Percentiles rank a stretch among this genome's conserved stretches.
These are phyloP conservation scores for Channa argus DNA, from an alignment of 2,113 vertebrate species.

Conservation along the genomic window DNA sequence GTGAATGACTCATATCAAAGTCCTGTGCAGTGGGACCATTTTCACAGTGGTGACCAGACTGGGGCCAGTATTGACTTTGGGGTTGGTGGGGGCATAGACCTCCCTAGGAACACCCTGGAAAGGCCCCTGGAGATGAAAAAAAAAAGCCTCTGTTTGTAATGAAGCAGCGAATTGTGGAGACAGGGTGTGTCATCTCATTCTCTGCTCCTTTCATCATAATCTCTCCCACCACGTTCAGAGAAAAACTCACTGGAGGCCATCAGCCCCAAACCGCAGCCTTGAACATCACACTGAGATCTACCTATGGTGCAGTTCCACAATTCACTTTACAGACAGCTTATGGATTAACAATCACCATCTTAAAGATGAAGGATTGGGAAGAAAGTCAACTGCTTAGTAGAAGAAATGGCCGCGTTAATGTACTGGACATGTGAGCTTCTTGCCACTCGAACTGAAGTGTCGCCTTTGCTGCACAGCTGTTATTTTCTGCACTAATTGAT, in stretches of 20 bases:
- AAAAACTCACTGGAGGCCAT: conserved; percentile 74
- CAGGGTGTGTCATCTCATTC: conserved; percentile 83
- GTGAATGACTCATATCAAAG: conserved; percentile 70
- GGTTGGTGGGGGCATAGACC: no score
- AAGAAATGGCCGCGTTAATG: not conserved
- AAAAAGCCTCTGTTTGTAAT: conserved; percentile 77
- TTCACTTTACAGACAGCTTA: conserved; percentile 37
- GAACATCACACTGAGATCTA: conserved; percentile 66
- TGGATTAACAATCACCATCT: conserved; percentile 40
- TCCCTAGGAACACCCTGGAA: no score
- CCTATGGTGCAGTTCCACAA: conserved; percentile 68
- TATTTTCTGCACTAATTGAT: conserved; percentile 34
- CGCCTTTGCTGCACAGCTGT: conserved; percentile 42
- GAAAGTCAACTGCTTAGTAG: conserved; percentile 15
- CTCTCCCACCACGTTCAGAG: conserved; percentile 69
- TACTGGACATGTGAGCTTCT: not conserved
- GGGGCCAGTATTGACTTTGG: no score
- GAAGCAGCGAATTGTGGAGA: conserved; percentile 80
- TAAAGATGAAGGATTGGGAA: conserved; percentile 23
- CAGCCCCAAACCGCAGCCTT: conserved; percentile 50
- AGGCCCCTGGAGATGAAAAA: no score
- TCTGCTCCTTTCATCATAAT: conserved; percentile 81
- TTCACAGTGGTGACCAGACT: no score
- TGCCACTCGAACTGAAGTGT: conserved; percentile 2
- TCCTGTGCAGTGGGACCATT: conserved; percentile 58